phyloP scores from a whole-genome alignment of 2,797 vertebrate species.

The Pagetopsis macropterus region DNA sequence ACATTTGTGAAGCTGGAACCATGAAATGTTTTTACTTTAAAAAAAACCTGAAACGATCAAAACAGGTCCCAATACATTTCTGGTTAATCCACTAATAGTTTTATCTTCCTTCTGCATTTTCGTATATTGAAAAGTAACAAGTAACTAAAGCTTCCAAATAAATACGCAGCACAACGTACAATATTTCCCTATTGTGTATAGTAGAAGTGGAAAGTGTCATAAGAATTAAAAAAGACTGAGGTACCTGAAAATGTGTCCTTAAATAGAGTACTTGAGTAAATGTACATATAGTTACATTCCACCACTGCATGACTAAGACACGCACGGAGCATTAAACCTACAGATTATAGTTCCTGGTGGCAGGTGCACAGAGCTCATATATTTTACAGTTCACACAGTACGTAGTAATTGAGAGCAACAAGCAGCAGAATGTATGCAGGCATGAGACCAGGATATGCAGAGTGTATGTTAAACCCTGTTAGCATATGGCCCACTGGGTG shows the following conservation, averaged over 20 bases:
- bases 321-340: neutral
- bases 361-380: slow-evolving; percentile 34
- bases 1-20: neutral
- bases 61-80: neutral
- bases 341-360: slow-evolving; percentile 6
- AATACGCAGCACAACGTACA: no score
- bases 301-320: neutral
- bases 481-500: slow-evolving; percentile 6
- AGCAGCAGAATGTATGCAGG: slow-evolving; percentile 34
- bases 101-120: no score
- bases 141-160: neutral
- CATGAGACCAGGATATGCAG: slow-evolving; percentile 24
- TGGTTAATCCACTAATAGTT: no score
- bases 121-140: no score
- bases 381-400: slow-evolving; percentile 46
- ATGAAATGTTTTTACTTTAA: neutral
- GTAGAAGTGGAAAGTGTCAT: no score
- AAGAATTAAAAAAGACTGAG: no score
- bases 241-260: no score
- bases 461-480: slow-evolving; percentile 43
- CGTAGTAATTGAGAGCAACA: slow-evolving; percentile 25
- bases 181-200: no score
- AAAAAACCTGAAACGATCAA: neutral
- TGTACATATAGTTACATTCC: neutral
- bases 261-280: neutral